Evolutionary conservation across 1,140 invertebrate species (phyloP).

Genomic region (Lordiphosa collinella): DNA sequence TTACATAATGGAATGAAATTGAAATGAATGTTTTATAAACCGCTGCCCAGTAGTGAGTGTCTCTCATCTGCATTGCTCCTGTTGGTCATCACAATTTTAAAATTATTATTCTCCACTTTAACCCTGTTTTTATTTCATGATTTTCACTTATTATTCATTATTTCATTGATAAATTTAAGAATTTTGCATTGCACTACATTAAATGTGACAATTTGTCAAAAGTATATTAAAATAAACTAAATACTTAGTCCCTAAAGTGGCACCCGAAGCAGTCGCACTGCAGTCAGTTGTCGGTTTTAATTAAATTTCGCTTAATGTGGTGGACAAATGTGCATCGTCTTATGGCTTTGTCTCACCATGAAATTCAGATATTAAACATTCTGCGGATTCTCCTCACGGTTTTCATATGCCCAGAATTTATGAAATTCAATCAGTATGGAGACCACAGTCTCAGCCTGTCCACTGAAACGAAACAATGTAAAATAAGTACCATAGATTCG

Average conservation of each 20-base stretch:
- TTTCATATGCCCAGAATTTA: conserved; percentile 98
- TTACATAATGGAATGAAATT: conserved; percentile 77
- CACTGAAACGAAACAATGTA: conserved; percentile 81
- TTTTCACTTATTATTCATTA: too few species aligned
- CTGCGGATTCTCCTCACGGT: conserved; percentile 85
- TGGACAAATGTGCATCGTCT: conserved; percentile 12
- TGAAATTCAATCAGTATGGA: conserved; percentile 97
- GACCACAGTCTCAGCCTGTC: conserved; percentile 95
- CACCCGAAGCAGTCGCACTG: too few species aligned
- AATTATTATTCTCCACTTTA: conserved; percentile 43
- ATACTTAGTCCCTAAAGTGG: too few species aligned
- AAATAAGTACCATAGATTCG: too few species aligned
- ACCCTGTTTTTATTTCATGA: too few species aligned
- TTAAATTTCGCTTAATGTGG: conserved; percentile 61
- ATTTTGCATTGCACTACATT: too few species aligned
- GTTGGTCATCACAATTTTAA: conserved; percentile 29
- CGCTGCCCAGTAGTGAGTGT: conserved; percentile 26
- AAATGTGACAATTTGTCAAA: too few species aligned
- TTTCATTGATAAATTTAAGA: too few species aligned
- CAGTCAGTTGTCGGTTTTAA: conserved; percentile 30
- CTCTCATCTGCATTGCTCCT: neutral
- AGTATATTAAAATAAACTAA: too few species aligned
- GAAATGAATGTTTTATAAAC: conserved; percentile 77
- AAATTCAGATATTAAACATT: conserved; percentile 54
- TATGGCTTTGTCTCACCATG: neutral